phyloP scores from a whole-genome alignment of 2,113 vertebrate species.

The Apeltes quadracus region DNA sequence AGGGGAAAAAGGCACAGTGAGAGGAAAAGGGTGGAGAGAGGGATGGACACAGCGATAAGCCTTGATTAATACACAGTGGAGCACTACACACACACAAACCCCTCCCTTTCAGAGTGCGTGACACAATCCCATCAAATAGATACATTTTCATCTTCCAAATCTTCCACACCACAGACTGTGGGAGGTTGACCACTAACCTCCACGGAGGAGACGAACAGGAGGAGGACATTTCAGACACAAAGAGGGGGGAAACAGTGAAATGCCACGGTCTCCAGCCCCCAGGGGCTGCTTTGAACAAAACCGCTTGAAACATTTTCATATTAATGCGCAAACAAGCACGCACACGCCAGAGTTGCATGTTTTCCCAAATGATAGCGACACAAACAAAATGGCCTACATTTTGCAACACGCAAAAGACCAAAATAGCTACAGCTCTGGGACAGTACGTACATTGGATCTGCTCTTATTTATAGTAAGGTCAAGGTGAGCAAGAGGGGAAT shows the following conservation, averaged over 20 bases:
- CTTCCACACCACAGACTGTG: conserved; percentile 3
- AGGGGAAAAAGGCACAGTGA: conserved; percentile 7
- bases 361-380: conserved; percentile 51
- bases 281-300: conserved; percentile 66
- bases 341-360: not conserved
- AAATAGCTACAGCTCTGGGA: conserved; percentile 28
- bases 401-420: conserved; percentile 21
- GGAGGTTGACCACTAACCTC: conserved; percentile 7
- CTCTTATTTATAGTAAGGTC: conserved; percentile 31
- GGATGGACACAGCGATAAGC: conserved; percentile 55
- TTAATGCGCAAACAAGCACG: conserved; percentile 42
- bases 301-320: conserved; percentile 58
- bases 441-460: not conserved
- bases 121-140: conserved; percentile 32
- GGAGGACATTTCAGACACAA: conserved; percentile 31
- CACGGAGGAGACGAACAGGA: conserved; percentile 37
- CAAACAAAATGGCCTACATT: conserved; percentile 65
- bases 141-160: conserved; percentile 8
- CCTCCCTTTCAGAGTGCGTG: not conserved
- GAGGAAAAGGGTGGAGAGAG: conserved; percentile 43
- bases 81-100: conserved; percentile 11
- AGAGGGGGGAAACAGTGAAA: conserved; percentile 14
- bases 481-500: not conserved
- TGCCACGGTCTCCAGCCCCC: conserved; percentile 16
- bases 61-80: conserved; percentile 55